Evolutionary conservation across 1,140 invertebrate species (phyloP).

Genomic region (Holotrichia oblita): DNA sequence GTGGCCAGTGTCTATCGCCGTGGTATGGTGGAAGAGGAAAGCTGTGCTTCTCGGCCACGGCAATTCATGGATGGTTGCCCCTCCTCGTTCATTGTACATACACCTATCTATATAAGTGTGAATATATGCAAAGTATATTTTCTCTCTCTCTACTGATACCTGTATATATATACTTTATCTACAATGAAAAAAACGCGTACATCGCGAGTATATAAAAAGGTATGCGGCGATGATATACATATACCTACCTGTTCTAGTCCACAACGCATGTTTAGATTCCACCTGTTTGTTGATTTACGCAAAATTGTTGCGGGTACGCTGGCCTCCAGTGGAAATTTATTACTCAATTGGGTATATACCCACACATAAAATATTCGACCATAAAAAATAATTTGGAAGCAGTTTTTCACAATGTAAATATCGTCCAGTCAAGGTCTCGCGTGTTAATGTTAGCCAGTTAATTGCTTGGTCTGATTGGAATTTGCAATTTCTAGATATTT

Average conservation of each 20-base stretch:
- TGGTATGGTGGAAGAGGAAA: not conserved
- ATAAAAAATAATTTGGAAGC: no score
- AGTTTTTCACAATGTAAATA: no score
- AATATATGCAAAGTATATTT: no score
- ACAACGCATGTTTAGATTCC: not conserved
- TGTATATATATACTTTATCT: not conserved
- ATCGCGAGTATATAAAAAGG: no score
- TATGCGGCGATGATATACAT: not conserved
- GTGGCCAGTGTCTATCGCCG: constrained; percentile 6
- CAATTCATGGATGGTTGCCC: constrained; percentile 32
- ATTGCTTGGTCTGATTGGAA: no score
- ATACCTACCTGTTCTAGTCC: not conserved
- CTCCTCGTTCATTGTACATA: constrained; percentile 27
- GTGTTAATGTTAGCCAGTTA: no score
- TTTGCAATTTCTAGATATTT: no score
- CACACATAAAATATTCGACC: no score
- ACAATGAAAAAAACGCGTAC: no score
- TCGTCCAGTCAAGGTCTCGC: no score
- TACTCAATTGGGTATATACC: no score
- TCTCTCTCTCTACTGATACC: not conserved
- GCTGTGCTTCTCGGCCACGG: not conserved
- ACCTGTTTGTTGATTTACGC: constrained; percentile 18
- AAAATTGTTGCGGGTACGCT: not conserved
- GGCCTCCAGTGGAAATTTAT: not conserved
- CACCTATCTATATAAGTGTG: not conserved